Evolutionary conservation across 2,797 vertebrate genomes (phyloP).

Genomic region (Sylvilagus floridanus): DNA sequence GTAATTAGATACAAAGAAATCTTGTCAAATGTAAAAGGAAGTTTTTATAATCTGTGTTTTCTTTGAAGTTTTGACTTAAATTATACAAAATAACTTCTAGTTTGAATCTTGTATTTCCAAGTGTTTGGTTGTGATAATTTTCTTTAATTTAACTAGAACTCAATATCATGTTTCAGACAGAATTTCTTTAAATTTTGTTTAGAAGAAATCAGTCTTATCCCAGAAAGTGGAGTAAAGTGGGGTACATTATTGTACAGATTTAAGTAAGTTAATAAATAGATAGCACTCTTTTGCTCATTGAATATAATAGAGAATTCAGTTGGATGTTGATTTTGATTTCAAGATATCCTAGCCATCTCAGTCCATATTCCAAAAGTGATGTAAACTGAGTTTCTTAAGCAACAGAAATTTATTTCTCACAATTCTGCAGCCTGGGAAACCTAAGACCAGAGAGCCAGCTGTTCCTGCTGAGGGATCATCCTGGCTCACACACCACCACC

Average conservation of each 20-base stretch:
- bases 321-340: neutral
- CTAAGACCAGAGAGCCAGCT: neutral
- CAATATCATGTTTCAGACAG: neutral
- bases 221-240: neutral
- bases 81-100: neutral
- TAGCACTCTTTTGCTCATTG: neutral
- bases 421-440: neutral
- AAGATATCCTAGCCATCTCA: neutral
- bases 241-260: neutral
- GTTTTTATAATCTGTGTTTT: neutral
- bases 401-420: conserved; percentile 8
- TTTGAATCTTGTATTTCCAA: neutral
- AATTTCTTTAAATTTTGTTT: neutral
- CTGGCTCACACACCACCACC: neutral
- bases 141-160: neutral
- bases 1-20: neutral
- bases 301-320: neutral
- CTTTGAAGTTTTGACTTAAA: neutral
- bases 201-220: neutral
- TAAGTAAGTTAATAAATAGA: neutral
- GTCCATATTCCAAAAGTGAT: neutral
- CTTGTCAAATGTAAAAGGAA: conserved; percentile 2
- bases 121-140: neutral
- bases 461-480: neutral
- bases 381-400: neutral